Base-by-base conservation (phyloP, 2,888 invertebrate genomes). In the Halictus ligatus region DNA sequence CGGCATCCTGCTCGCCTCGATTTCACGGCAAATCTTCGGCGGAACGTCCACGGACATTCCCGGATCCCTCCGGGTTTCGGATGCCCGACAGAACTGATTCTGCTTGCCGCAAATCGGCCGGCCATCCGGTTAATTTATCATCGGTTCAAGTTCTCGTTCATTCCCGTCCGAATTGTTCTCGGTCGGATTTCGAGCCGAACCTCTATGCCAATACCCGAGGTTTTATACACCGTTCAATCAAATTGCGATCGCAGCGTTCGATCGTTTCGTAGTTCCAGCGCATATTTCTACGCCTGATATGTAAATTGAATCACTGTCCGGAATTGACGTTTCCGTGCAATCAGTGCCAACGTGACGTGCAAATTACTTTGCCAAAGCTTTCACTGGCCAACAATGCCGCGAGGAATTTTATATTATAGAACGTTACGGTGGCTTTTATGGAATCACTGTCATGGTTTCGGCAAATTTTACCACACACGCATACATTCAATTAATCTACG, bases 11-110 rank as follows among this genome's bases (percentile, higher is more conserved):
- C 5, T 0, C 7, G 69, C 69, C 35, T 43, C 40, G 69, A 71
- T 43, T 71, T 43, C 43, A n/a, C 40, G 40, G 69, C 18, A 69
- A 40, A 69, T 69, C 69, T 69, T 69, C 69, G 69, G 21, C 69
- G 69, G 40, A 8, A 69, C 21, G 58, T 58, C n/a, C 64, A 15
- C 40, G 35, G 40, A 10, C 69, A 18, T 69, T 40, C 64, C 18
- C 64, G 29, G 35, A 18, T 35, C 29, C 8, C 35, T n/a, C 13
- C 64, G 29, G 29, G 29, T 35, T 15, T 64, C 64, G 64, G 15
- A 35, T 35, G 18, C 18, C 29, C n/a, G 43, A 43, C 69, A 21
- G 69, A 40, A 21, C 69, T 69, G 69, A 69, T 69, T 43, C 69
- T 18, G 40, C 40, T n/a, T 4, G 69, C 40, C 69, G 69, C 40